Evolutionary conservation across 1,140 invertebrate genomes (phyloP).

Genomic region (Heliconius hermathena): DNA sequence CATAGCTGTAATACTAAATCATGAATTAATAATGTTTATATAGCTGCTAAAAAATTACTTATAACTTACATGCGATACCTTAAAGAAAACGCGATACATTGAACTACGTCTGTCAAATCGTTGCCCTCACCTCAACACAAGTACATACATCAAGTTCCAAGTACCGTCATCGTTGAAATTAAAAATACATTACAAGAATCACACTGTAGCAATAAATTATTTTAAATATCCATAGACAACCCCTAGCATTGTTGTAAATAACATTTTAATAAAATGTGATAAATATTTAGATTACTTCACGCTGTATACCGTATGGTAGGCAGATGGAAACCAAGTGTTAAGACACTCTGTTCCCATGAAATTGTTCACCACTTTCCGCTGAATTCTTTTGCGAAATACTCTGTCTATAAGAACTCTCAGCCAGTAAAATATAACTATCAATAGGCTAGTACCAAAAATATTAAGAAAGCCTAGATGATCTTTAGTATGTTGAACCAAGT

Average conservation of each 20-base stretch:
- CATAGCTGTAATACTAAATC: not conserved
- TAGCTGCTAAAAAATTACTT: not conserved
- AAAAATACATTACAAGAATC: not conserved
- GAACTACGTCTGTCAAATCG: not conserved
- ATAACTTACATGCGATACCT: not conserved
- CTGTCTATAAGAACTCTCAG: no score
- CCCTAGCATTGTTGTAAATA: no score
- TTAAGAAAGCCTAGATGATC: not conserved
- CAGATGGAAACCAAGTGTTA: no score
- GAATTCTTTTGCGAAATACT: no score
- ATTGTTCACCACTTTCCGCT: no score
- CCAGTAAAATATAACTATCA: not conserved
- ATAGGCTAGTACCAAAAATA: not conserved
- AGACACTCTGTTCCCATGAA: no score
- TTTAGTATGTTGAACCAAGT: not conserved
- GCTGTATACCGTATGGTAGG: no score
- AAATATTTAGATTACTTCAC: no score
- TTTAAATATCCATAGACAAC: not conserved
- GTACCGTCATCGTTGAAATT: slow-evolving; percentile 1
- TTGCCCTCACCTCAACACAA: not conserved
- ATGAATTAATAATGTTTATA: no score
- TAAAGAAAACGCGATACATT: not conserved
- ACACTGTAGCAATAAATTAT: not conserved
- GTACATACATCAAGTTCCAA: not conserved
- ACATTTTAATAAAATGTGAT: no score